These are phyloP conservation scores for Chelonia mydas DNA, from an alignment of 2,797 vertebrate species.

Conservation along the genomic window DNA sequence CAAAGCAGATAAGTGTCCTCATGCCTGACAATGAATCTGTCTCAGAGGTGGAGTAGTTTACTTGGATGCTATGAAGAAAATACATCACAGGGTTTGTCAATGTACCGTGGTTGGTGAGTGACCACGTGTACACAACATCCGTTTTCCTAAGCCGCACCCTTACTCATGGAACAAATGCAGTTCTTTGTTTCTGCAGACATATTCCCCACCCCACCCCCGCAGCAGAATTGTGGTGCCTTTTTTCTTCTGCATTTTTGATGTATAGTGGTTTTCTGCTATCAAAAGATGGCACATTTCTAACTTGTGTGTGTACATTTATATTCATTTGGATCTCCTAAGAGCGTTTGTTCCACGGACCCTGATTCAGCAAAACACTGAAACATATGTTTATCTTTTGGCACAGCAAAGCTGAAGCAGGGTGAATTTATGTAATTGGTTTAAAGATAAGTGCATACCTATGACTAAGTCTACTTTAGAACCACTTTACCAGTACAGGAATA, in stretches of 20 bases:
- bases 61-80: slow-evolving; percentile 4
- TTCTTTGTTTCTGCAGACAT: not conserved
- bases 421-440: not conserved
- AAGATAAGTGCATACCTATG: not conserved
- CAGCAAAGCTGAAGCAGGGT: not conserved
- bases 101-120: not conserved
- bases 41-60: slow-evolving; percentile 11
- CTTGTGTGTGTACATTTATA: not conserved
- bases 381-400: not conserved
- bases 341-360: accelerated
- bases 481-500: not conserved
- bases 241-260: not conserved
- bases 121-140: not conserved
- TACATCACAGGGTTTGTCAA: not conserved
- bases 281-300: not conserved
- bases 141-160: not conserved
- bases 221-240: not conserved
- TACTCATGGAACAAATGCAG: not conserved
- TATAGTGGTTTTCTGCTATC: not conserved
- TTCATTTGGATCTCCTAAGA: not conserved
- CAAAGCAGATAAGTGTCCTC: slow-evolving; percentile 43
- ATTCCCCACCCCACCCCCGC: too few species aligned
- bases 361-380: not conserved
- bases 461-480: not conserved
- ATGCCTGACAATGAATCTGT: slow-evolving; percentile 26